Base-by-base conservation (phyloP, 2,113 vertebrate genomes). In the Brachyistius frenatus region DNA sequence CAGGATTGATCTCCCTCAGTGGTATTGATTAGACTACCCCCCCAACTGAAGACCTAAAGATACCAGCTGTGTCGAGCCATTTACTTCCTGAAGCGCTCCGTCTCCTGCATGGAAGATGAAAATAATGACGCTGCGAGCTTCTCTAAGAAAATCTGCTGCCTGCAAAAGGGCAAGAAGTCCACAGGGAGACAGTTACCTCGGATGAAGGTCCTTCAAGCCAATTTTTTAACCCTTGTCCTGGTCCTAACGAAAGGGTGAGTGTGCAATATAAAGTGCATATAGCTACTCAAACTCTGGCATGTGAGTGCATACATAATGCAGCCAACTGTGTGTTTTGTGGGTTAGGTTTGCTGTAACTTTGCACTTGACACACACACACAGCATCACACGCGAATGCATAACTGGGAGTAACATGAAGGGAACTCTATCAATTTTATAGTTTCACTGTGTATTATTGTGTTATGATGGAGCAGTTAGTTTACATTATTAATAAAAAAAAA, bases 11-110 rank as follows among this genome's bases (percentile, higher is more conserved):
- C 88, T 80, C 73, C 77, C 73, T 88, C 73, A 39, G 13, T 69
- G 66, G 74, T 89, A 93, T 93, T 91, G 92, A 93, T 92, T 87
- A 82, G 76, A 76, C 88, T 50, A 88, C 85, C 90, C 85, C 90
- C 88, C 87, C 87, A 73, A 86, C 87, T 78, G 77, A 23, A 73
- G 82, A 85, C 66, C 81, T 82, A 85, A 85, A 78, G 91, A 92
- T 80, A 86, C 82, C 92, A 92, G 89, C 90, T 93, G 92, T 88
- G 90, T 88, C 78, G 39, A 89, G 86, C 73, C 88, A 69, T 88
- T 84, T 81, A 74, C 86, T 76, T 91, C 89, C 91, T 86, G 71
- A 73, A 91, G 89, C 35, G 46, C 83, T 86, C 30, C 52, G 33
- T 78, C 80, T 90, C 83, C 90, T 86, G 74, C 23, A 52, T 73